Conservation (phyloP, 2,888 invertebrate species). For the Tinea semifulvella region DNA sequence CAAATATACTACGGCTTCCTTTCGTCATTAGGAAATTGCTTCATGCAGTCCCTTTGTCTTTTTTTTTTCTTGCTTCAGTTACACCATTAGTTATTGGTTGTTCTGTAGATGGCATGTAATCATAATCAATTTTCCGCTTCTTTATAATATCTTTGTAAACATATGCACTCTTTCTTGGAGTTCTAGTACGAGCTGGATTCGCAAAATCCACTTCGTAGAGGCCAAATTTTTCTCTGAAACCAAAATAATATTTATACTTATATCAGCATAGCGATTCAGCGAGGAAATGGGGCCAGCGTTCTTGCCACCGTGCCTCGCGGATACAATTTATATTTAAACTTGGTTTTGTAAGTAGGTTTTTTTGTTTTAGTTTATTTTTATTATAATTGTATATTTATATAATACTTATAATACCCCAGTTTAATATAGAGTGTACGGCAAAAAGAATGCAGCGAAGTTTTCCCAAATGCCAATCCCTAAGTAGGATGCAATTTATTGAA, state of each 20-base stretch:
- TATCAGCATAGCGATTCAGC: too few species aligned
- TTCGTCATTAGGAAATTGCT: too few species aligned
- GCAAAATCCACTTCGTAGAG: constrained; percentile 71
- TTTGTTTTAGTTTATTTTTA: too few species aligned
- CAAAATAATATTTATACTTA: constrained; percentile 9
- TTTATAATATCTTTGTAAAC: constrained; percentile 59
- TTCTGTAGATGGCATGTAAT: constrained; percentile 22
- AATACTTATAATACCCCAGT: too few species aligned
- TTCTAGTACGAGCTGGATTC: constrained; percentile 64
- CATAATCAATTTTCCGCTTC: constrained; percentile 33
- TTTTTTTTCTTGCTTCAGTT: too few species aligned
- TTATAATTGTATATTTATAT: background rate
- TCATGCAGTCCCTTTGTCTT: too few species aligned
- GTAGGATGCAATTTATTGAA: background rate
- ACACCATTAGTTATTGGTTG: too few species aligned
- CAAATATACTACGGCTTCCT: too few species aligned
- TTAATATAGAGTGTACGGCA: background rate
- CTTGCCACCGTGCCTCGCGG: too few species aligned
- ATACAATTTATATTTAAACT: too few species aligned
- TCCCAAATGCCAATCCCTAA: background rate
- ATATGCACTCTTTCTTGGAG: constrained; percentile 67
- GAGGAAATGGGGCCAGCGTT: too few species aligned
- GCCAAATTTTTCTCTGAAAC: constrained; percentile 69
- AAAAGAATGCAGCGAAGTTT: background rate
- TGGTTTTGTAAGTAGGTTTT: too few species aligned